Conservation (phyloP, 2,113 vertebrate genomes). For the Asarcornis scutulata region DNA sequence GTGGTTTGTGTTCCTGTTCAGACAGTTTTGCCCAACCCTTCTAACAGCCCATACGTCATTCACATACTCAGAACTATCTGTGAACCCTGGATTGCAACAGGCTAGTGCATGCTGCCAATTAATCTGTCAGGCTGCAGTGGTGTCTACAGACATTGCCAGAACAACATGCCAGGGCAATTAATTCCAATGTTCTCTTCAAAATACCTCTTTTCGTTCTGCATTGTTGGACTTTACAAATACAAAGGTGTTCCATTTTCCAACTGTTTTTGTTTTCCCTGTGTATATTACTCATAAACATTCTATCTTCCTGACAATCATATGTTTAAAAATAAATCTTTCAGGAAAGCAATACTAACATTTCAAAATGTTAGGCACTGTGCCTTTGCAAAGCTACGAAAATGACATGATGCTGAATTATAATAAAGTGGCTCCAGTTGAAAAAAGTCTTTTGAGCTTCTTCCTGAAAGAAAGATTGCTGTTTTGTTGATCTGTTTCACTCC, state of each 20-base stretch:
- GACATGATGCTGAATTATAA: slow-evolving; percentile 23
- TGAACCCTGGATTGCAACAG: slow-evolving; percentile 66
- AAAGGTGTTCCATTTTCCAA: slow-evolving; percentile 55
- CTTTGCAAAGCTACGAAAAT: slow-evolving; percentile 51
- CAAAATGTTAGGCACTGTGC: slow-evolving; percentile 38
- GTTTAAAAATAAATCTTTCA: slow-evolving; percentile 46
- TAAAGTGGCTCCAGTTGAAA: slow-evolving; percentile 15
- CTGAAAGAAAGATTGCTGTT: slow-evolving; percentile 21
- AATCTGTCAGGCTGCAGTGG: slow-evolving; percentile 42
- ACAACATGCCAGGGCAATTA: slow-evolving; percentile 42
- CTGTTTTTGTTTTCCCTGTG: slow-evolving; percentile 50
- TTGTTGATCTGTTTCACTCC: slow-evolving; percentile 4
- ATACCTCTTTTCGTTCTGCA: slow-evolving; percentile 8
- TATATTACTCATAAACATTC: slow-evolving; percentile 30
- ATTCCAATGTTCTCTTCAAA: slow-evolving; percentile 47
- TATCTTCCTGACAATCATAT: slow-evolving; percentile 45
- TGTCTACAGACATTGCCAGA: slow-evolving; percentile 57
- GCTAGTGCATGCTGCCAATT: slow-evolving; percentile 46
- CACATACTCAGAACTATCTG: slow-evolving; percentile 51
- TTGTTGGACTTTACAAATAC: slow-evolving; percentile 35
- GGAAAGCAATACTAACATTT: slow-evolving; percentile 40
- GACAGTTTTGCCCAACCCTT: slow-evolving; percentile 33
- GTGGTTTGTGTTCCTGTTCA: slow-evolving; percentile 24
- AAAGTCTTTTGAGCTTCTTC: slow-evolving; percentile 54
- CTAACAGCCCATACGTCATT: slow-evolving; percentile 40